Percentiles rank a stretch among this genome's conserved stretches.
These are phyloP conservation scores for Marasmarcha lunaedactyla DNA, from an alignment of 2,888 invertebrate genomes.

Conservation along the genomic window DNA sequence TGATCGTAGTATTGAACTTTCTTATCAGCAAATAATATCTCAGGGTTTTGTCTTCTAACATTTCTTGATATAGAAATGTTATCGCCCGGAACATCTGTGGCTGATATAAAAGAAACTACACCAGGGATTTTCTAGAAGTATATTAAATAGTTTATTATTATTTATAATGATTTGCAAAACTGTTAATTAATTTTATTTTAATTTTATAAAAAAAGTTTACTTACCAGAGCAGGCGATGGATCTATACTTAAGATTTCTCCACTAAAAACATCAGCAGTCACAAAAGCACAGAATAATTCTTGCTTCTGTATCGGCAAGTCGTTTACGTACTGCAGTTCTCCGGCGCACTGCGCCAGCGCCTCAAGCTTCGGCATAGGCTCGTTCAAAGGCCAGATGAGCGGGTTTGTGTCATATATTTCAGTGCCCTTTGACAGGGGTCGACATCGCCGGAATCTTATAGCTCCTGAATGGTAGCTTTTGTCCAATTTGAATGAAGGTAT, in stretches of 20 bases:
- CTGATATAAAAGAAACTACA: conserved; percentile 68
- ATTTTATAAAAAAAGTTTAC: conserved; percentile 1
- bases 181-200: too few species aligned
- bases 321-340: conserved; percentile 73
- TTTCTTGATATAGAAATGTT: conserved; percentile 53
- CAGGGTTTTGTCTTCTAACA: conserved; percentile 14
- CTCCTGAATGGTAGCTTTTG: conserved; percentile 61
- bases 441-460: conserved; percentile 45
- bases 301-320: conserved; percentile 65
- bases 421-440: conserved; percentile 72
- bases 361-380: conserved; percentile 73
- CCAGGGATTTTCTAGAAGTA: conserved; percentile 64
- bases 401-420: conserved; percentile 74
- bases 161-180: too few species aligned
- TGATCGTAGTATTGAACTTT: conserved; percentile 29
- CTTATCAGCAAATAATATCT: conserved; percentile 35
- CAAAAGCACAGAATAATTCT: conserved; percentile 74
- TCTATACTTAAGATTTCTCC: conserved; percentile 73
- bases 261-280: conserved; percentile 37
- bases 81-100: conserved; percentile 73
- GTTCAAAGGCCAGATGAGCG: conserved; percentile 71
- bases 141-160: background rate
- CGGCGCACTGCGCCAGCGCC: conserved; percentile 66
- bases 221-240: conserved; percentile 73
- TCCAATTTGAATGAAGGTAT: conserved; percentile 53